Base-by-base conservation (phyloP, 2,888 invertebrate species). In the Thysanoteuthis rhombus region DNA sequence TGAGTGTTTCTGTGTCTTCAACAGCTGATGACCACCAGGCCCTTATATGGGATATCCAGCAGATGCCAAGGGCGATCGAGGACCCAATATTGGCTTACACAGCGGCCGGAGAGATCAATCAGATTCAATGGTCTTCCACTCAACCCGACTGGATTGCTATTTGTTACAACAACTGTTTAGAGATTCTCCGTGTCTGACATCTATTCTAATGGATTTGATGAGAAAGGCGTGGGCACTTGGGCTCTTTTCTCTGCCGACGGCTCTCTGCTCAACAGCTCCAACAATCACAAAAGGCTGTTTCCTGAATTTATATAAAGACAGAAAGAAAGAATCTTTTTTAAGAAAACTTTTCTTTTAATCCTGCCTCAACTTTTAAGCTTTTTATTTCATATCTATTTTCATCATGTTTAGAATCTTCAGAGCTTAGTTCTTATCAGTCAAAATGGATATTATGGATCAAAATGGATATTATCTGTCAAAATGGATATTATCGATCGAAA, bases 61-160 rank as follows among this genome's bases (percentile, higher is more conserved):
- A 99, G 95, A 99, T 99, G 99, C 99, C 99, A 93, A 98, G 99
- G 95, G 99, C 99, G 93, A 99, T 99, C 95, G 99, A 99, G 97
- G 99, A 99, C 97, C 99, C 99, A 16, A 99, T 99, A 96, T 98
- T 99, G 93, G 99, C 99, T 0, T 99, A 99, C 97, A 99, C 99
- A 12, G 97, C 97, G 25, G 99, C 99, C 32, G 99, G 99, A 36
- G 99, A 99, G 97, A 99, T 99, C 95, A 99, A 99, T 98, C 99
- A 99, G 97, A 99, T 99, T 96, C 99, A 99, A 97, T 99, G 99
- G 99, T 99, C 99, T 12, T 99, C 99, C 93, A 99, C 99, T n/a
- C 99, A 99, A 97, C 99, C 99, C 28, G 99, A 99, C 97, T 99
- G 99, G 99, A 99, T 99, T 96, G 99, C 99, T 94, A 99, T 99